Base-by-base conservation (phyloP, 2,113 vertebrate species). In the Sceloporus tristichus region DNA sequence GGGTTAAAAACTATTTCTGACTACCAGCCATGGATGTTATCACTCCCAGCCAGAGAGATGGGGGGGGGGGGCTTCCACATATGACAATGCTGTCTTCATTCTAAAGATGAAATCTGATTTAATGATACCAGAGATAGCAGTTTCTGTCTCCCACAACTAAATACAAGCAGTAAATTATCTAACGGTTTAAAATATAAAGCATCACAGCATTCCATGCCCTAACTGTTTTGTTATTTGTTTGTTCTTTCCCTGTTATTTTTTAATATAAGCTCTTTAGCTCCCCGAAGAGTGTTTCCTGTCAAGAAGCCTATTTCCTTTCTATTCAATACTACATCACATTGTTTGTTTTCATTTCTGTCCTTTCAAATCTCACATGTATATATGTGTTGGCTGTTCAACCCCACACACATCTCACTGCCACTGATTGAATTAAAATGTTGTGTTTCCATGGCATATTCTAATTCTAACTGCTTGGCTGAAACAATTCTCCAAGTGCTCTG, bases 221-320 rank as follows among this genome's bases (percentile, higher is more conserved):
- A 74, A 93, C 92, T 88, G 91, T 42, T 54, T 78, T 88, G 66
- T 77, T 80, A 85, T 87, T 56, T 38, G 70, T 78, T 89, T 81
- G 0, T 85, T 62, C 88, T 86, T 65, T 90, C 65, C 53, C 40
- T 27, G 82, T 90, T 94, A 71, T 93, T 92, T 91, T 89, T 90
- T 77, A 87, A n/a, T 86, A 92, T 75, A 40, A 77, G 5, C 86
- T 38, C 18, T 93, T 40, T 92, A 78, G 0, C 16, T 91, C 38
- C 11, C 83, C 78, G 66, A 25, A 89, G 87, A 21, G 85, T 0
- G 0, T 87, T 94, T 88, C 53, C n/a, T 84, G 1, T 76, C 48
- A 76, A 84, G 53, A 91, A 92, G 82, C 1, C 79, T 74, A 80
- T 54, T 87, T 87, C 77, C 48, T 71, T 85, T 62, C 59, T 56